Conservation (phyloP, 2,888 invertebrate species). For the Hylaea fasciaria region DNA sequence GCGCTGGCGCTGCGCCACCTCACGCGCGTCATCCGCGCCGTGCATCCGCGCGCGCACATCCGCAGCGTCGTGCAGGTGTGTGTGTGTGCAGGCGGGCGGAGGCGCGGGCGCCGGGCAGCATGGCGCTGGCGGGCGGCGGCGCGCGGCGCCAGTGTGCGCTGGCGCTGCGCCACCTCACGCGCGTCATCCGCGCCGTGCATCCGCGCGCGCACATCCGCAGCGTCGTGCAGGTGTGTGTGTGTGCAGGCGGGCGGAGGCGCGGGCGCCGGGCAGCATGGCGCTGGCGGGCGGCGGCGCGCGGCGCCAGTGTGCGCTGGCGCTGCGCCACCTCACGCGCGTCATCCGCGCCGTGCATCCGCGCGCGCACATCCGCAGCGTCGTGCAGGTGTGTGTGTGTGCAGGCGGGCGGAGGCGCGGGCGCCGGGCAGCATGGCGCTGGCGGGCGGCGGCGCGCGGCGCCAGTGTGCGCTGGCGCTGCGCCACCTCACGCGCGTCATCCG, state of each 20-base stretch:
- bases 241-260: slow-evolving; percentile 91
- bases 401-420: slow-evolving; percentile 93
- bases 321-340: slow-evolving; percentile 93
- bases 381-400: slow-evolving; percentile 86
- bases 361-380: slow-evolving; percentile 92
- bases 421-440: slow-evolving; percentile 80
- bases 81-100: slow-evolving; percentile 88
- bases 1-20: slow-evolving; percentile 93
- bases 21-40: slow-evolving; percentile 91
- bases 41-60: slow-evolving; percentile 90
- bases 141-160: slow-evolving; percentile 92
- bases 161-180: slow-evolving; percentile 92
- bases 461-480: slow-evolving; percentile 92
- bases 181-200: slow-evolving; percentile 93
- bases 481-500: slow-evolving; percentile 93
- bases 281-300: slow-evolving; percentile 88
- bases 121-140: slow-evolving; percentile 85
- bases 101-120: slow-evolving; percentile 89
- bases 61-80: slow-evolving; percentile 91
- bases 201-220: slow-evolving; percentile 91
- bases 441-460: slow-evolving; percentile 90
- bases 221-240: slow-evolving; percentile 88
- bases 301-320: slow-evolving; percentile 92
- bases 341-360: slow-evolving; percentile 92
- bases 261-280: slow-evolving; percentile 87